A percentile compares a stretch with the other conserved stretches of the same genome.
These are phyloP conservation scores for Bovichtus diacanthus DNA, from an alignment of 2,797 vertebrate species.

Conservation along the genomic window DNA sequence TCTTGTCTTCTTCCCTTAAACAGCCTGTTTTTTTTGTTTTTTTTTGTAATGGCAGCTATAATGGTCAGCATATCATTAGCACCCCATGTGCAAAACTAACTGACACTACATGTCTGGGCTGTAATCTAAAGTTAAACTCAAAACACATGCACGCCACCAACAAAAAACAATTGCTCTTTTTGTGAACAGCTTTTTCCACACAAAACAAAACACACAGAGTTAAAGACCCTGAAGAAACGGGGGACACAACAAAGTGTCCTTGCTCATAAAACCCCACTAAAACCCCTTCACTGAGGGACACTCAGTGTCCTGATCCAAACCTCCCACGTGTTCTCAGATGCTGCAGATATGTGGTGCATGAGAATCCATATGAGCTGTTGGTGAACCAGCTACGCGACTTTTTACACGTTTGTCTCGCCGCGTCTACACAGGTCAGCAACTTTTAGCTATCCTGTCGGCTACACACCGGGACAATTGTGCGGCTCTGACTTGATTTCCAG, in stretches of 20 bases:
- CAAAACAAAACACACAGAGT: conserved; percentile 9
- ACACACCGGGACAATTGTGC: background rate
- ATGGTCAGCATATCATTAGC: background rate
- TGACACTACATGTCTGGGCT: background rate
- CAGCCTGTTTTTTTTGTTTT: too few species aligned
- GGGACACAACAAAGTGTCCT: conserved; percentile 1
- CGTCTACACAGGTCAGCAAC: background rate
- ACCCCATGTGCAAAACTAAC: background rate
- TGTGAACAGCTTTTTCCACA: conserved; percentile 16
- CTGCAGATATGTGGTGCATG: background rate
- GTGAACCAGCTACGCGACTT: too few species aligned
- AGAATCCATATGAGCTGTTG: background rate
- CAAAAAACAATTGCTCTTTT: conserved; percentile 21
- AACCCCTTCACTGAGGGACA: conserved; percentile 28
- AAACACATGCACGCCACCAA: conserved; percentile 16
- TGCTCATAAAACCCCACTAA: conserved; percentile 1
- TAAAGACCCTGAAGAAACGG: conserved; percentile 23
- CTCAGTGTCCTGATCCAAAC: background rate
- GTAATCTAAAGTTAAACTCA: conserved; percentile 7
- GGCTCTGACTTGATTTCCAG: conserved; percentile 24
- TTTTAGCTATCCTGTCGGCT: background rate
- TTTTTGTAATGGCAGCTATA: background rate
- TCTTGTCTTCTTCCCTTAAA: background rate
- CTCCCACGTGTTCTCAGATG: background rate
- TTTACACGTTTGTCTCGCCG: background rate